phyloP scores from a whole-genome alignment of 2,113 vertebrate species.

The Sclerurus mexicanus region DNA sequence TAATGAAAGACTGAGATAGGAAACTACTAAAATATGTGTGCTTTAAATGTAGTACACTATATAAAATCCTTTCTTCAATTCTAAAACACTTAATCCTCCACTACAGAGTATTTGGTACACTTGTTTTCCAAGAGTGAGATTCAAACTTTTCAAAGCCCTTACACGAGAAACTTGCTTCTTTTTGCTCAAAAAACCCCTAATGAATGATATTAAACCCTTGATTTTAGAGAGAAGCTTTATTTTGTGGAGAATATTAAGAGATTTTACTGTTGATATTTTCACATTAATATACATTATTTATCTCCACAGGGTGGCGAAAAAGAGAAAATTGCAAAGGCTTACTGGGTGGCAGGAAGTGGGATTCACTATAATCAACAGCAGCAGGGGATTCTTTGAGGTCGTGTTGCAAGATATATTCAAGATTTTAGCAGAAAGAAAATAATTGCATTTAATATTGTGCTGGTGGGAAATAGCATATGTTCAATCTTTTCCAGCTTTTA shows the following conservation, averaged over 20 bases:
- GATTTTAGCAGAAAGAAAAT: constrained; percentile 66
- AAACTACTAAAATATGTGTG: neutral
- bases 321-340: constrained; percentile 69
- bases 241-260: constrained; percentile 55
- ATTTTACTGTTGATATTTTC: constrained; percentile 69
- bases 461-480: constrained; percentile 35
- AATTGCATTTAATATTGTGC: constrained; percentile 65
- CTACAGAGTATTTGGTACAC: neutral
- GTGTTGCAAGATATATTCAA: constrained; percentile 60
- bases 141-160: constrained; percentile 58
- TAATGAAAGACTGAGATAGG: neutral
- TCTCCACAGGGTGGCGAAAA: constrained; percentile 63
- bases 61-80: neutral
- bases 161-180: constrained; percentile 11
- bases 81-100: neutral
- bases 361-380: constrained; percentile 62
- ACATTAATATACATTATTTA: constrained; percentile 66
- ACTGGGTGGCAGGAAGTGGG: constrained; percentile 62
- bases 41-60: neutral
- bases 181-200: constrained; percentile 46
- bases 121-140: constrained; percentile 28
- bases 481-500: constrained; percentile 57
- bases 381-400: constrained; percentile 59
- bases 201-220: constrained; percentile 40
- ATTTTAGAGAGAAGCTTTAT: constrained; percentile 56